A percentile compares a stretch with the other conserved stretches of the same genome.
phyloP scores from a whole-genome alignment of 2,888 invertebrate genomes.

The Hermaeophaga mercurialis region DNA sequence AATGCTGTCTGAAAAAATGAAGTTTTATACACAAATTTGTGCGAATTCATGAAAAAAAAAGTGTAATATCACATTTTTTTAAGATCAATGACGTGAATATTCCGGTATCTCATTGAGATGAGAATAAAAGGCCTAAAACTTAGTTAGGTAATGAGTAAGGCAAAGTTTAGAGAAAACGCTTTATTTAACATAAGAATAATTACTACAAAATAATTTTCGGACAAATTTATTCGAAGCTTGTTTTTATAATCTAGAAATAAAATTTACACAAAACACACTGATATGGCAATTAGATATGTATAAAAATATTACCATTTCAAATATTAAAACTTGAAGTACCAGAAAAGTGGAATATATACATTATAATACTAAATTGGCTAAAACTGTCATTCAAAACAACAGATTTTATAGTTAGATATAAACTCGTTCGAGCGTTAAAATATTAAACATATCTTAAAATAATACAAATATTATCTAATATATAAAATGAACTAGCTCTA shows the following conservation, averaged over 20 bases:
- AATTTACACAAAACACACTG: slow-evolving; percentile 8
- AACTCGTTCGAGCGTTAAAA: not conserved
- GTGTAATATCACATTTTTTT: too few relatives aligned
- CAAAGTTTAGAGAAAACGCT: too few relatives aligned
- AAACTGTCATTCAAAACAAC: slow-evolving; percentile 3
- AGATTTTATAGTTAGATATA: not conserved
- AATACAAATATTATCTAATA: slow-evolving; percentile 3
- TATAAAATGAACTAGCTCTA: slow-evolving; percentile 13
- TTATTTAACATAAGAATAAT: too few relatives aligned
- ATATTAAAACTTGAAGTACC: slow-evolving; percentile 19
- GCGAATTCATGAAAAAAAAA: too few relatives aligned
- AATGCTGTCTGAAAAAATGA: too few relatives aligned
- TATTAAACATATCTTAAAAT: not conserved
- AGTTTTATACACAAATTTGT: too few relatives aligned
- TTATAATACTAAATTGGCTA: not conserved
- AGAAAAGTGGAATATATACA: slow-evolving; percentile 19
- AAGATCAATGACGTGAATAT: too few relatives aligned
- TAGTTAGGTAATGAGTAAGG: too few relatives aligned
- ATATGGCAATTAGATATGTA: slow-evolving; percentile 14
- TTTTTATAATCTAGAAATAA: slow-evolving; percentile 15
- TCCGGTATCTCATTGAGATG: too few relatives aligned
- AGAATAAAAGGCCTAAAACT: too few relatives aligned
- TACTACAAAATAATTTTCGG: slow-evolving; percentile 5
- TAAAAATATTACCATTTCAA: slow-evolving; percentile 23
- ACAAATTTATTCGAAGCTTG: slow-evolving; percentile 15